Evolutionary conservation across 1,140 invertebrate species (phyloP).

Genomic region (Anastrepha obliqua): DNA sequence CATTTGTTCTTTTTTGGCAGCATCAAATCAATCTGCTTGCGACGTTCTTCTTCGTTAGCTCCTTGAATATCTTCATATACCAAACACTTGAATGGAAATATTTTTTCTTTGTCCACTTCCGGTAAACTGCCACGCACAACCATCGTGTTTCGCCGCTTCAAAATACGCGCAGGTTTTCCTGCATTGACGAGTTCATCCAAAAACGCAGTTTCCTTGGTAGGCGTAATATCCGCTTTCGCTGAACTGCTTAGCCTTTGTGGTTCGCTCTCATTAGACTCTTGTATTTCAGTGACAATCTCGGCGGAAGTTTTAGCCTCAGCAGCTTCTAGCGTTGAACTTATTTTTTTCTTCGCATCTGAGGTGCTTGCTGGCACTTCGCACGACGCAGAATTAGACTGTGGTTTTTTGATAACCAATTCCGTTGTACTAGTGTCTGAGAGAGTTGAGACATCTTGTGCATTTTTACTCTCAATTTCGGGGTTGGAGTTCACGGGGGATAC

Average conservation of each 20-base stretch:
- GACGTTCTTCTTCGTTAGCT: slow-evolving; percentile 50
- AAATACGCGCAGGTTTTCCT: slow-evolving; percentile 57
- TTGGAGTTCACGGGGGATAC: neutral
- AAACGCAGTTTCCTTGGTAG: neutral
- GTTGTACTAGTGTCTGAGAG: neutral
- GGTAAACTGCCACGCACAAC: slow-evolving; percentile 60
- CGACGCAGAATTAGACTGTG: neutral
- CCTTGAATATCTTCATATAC: slow-evolving; percentile 61
- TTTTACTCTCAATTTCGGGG: neutral
- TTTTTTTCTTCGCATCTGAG: neutral
- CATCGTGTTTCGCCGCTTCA: slow-evolving; percentile 63
- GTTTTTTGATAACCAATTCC: neutral
- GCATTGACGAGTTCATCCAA: neutral
- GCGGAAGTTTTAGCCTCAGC: neutral
- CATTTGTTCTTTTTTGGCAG: slow-evolving; percentile 39
- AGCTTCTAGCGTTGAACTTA: neutral
- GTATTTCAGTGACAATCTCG: neutral
- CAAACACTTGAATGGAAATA: slow-evolving; percentile 54
- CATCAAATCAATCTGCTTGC: slow-evolving; percentile 35
- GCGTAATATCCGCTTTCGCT: neutral
- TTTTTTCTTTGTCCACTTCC: slow-evolving; percentile 59
- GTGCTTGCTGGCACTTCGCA: neutral
- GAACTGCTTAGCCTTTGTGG: neutral
- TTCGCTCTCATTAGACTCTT: neutral
- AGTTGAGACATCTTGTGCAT: neutral